Evolutionary conservation across 2,888 invertebrate species (phyloP), one percentile per base, ranked within the genome.

Genomic region (Lutraria lutraria): DNA sequence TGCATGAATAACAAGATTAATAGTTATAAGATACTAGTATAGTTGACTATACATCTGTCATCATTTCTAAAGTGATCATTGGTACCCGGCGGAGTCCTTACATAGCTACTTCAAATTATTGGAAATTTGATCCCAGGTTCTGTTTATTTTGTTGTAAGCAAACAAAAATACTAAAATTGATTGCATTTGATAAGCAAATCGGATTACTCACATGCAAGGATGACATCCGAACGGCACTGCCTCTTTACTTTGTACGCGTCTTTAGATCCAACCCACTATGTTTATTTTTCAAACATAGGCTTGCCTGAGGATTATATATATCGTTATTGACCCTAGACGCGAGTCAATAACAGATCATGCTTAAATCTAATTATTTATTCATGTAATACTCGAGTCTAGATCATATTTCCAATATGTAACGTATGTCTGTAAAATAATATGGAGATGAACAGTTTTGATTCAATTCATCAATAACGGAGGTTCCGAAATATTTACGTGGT

Each of bases 281-380:
- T 25, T 12, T 19, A 15, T 76, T 19, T 31, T 19, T 76, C 31
- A 31, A 19, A 34, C 15, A 34, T 76, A 1, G 34, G 31, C 76
- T 31, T 19, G 15, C 72, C 72, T 0, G 31, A 10, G 31, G 72
- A 29, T 34, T 34, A 19, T 6, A 31, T 31, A 76, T 76, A n/a
- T 34, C 34, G 31, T 15, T 76, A 76, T 76, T 31, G 76, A 76
- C 76, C 76, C 34, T 31, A 31, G 8, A 34, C 31, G 19, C 31
- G 76, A 76, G 76, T 76, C 76, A 76, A 76, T 76, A 76, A 31
- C 6, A 31, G 76, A 19, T 43, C 76, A 76, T 34, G 76, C 34
- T 76, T 76, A 34, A 76, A 76, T 31, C 76, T 76, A 76, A 76
- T 76, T 76, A 76, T 76, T 76, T 76, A 76, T 76, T 76, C 76